Conservation (phyloP, 1,140 invertebrate genomes). For the Leptonema lineaticorne region DNA sequence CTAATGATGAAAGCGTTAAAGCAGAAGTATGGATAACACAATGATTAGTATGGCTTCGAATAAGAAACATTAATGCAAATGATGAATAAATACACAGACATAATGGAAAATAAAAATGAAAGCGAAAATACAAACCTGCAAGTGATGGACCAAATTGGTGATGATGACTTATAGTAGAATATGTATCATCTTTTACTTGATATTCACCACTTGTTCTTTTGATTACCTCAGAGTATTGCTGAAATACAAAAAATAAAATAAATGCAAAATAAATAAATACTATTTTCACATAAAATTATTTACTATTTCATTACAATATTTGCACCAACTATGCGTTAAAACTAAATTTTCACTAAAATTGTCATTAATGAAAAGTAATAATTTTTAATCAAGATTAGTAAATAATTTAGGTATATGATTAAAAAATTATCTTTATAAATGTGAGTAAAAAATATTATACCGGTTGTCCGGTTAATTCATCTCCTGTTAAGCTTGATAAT, state of each 20-base stretch:
- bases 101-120: not conserved
- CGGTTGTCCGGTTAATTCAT: conserved; percentile 37
- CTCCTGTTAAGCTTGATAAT: conserved; percentile 39
- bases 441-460: conserved; percentile 17
- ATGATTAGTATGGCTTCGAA: not conserved
- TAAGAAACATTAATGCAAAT: conserved; percentile 9
- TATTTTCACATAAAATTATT: not conserved
- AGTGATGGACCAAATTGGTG: conserved; percentile 32
- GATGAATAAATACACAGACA: not conserved
- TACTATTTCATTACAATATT: not conserved
- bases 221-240: conserved; percentile 41
- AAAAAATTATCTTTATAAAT: not conserved
- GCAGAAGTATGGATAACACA: not conserved
- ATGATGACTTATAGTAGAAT: conserved; percentile 38
- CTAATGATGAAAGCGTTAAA: conserved; percentile 44
- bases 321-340: too few relatives aligned
- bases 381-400: not conserved
- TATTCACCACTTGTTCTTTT: conserved; percentile 39
- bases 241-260: conserved; percentile 7
- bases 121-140: conserved; percentile 18
- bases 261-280: not conserved
- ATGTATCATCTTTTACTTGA: conserved; percentile 40
- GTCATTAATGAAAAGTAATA: too few relatives aligned
- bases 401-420: not conserved
- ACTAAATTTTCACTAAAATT: too few relatives aligned